Percentiles rank a stretch among this genome's conserved stretches.
phyloP scores from a whole-genome alignment of 1,140 invertebrate genomes.

The Sesamia nonagrioides region DNA sequence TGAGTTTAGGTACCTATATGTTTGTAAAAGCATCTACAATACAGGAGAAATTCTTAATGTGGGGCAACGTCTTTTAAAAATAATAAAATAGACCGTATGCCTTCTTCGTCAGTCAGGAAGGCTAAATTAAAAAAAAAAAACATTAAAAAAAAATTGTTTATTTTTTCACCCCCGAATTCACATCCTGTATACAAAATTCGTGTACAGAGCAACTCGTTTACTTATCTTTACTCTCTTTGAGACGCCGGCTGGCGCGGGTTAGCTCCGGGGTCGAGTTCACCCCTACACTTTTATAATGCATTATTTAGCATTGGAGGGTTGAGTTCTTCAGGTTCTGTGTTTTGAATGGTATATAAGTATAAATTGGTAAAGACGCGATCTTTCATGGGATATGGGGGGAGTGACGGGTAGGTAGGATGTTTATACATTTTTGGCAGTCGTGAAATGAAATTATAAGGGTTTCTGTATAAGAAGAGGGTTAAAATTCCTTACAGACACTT shows the following conservation, averaged over 20 bases:
- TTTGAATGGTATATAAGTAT: conserved; percentile 40
- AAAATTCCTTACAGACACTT: no score
- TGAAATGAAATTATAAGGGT: no score
- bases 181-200: conserved; percentile 65
- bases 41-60: no score
- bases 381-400: background rate
- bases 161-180: background rate
- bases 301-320: conserved; percentile 53
- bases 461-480: no score
- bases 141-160: background rate
- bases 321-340: conserved; percentile 35
- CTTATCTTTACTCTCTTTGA: conserved; percentile 74
- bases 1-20: no score
- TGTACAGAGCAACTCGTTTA: conserved; percentile 60
- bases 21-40: no score
- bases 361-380: background rate
- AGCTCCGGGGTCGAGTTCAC: conserved; percentile 27
- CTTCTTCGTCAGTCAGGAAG: no score
- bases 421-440: background rate
- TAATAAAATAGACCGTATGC: background rate
- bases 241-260: conserved; percentile 32
- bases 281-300: conserved; percentile 67
- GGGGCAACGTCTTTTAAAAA: no score
- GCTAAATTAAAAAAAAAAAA: background rate
- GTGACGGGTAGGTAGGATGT: background rate